Conservation (phyloP, 2,113 vertebrate species). For the Anas platyrhynchos region DNA sequence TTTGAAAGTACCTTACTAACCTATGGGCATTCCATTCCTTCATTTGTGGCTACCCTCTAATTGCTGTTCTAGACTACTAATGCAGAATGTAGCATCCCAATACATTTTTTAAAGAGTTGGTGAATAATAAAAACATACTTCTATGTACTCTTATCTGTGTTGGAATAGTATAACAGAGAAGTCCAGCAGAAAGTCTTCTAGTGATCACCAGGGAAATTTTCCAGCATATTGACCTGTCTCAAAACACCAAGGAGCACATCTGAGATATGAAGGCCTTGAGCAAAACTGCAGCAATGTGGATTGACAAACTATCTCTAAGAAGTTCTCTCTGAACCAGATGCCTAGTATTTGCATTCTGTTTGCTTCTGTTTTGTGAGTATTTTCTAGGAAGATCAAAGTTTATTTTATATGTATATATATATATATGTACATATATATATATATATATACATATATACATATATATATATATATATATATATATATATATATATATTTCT, state of each 20-base stretch:
- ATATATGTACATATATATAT: too few relatives aligned
- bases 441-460: too few relatives aligned
- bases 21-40: neutral
- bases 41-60: neutral
- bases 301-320: neutral
- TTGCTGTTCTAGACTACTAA: neutral
- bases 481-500: neutral
- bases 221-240: neutral
- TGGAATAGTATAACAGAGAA: neutral
- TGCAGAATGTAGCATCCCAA: neutral
- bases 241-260: neutral
- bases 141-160: neutral
- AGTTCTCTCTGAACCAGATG: neutral
- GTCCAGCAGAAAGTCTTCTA: neutral
- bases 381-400: neutral
- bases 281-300: neutral
- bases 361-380: neutral
- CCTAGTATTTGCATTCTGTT: neutral
- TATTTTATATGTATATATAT: neutral
- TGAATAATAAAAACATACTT: neutral
- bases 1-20: neutral
- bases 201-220: neutral
- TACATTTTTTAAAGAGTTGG: neutral
- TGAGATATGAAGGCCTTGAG: neutral
- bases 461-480: too few relatives aligned